Base-by-base conservation (phyloP, 1,140 invertebrate genomes). In the Bombus soroeensis region DNA sequence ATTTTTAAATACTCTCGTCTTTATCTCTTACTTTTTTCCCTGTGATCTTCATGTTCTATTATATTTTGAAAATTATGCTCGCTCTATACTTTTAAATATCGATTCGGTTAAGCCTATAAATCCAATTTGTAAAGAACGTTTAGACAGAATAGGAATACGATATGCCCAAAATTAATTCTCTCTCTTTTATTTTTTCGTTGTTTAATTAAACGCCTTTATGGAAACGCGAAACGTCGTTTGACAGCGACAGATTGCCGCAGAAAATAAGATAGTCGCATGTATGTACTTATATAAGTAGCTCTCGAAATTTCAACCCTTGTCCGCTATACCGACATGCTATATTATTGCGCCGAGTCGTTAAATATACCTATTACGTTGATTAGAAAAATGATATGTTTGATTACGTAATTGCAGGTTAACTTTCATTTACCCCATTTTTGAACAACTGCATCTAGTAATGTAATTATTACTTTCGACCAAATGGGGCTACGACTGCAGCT, bases 281-380 rank as follows among this genome's bases (percentile, higher is more conserved):
- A 53, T 8, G 18, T 53, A 22, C 47, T 22, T 53, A 22, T 0
- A 8, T 8, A 22, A 53, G 47, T 53, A 22, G 5, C 66, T 3
- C 12, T 68, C 43, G 34, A 47, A 32, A 34, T 76, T 76, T 47
- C 32, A 81, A 81, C 79, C 68, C 79, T 81, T 72, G 9, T 81
- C 22, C 70, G 3, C 8, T 62, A 32, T n/a, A 25, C 34, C 32
- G 5, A 81, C 9, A 34, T 15, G 62, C 41, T 10, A 6, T 66
- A 25, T 47, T 39, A 41, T 70, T 47, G 64, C 15, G 28, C 34
- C 37, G 8, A 53, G 22, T 43, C 47, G 32, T 78, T 71, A 80
- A 88, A 85, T 89, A 84, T 83, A 87, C 78, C 85, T 87, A 91
- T 91, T 88, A 88, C 81, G 41, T 85, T 85, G 70, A 88, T 91